Conservation (phyloP, 2,888 invertebrate species). For the Gastrophysa polygoni region DNA sequence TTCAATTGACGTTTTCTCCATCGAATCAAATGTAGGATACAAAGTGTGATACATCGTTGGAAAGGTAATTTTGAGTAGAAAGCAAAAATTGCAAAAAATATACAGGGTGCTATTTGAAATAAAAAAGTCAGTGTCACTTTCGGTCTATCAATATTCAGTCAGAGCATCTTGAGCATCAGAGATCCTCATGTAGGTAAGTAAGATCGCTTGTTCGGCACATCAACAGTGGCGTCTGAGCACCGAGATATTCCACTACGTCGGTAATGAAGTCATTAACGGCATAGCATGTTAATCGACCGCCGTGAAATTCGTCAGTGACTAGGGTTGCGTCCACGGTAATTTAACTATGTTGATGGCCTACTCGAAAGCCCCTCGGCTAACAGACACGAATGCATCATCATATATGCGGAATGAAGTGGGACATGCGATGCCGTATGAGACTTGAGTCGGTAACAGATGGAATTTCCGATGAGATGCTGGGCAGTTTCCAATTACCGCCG, state of each 20-base stretch:
- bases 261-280: constrained; percentile 43
- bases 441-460: too few relatives aligned
- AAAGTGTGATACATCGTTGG: too few relatives aligned
- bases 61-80: too few relatives aligned
- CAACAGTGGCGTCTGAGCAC: constrained; percentile 23
- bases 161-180: neutral
- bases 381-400: neutral
- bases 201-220: constrained; percentile 2
- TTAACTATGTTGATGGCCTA: constrained; percentile 8
- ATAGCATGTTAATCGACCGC: constrained; percentile 44
- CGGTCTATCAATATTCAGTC: neutral
- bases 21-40: too few relatives aligned
- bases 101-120: too few relatives aligned
- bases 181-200: neutral
- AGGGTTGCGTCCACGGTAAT: constrained; percentile 25
- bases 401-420: neutral
- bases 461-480: too few relatives aligned
- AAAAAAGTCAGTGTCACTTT: too few relatives aligned
- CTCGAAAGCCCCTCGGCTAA: neutral
- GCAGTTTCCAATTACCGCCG: too few relatives aligned
- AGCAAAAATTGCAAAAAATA: too few relatives aligned
- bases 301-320: constrained; percentile 35
- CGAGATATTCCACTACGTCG: constrained; percentile 33
- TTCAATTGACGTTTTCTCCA: too few relatives aligned
- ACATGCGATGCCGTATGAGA: neutral